phyloP scores from a whole-genome alignment of 37 sponge, comb jelly and placozoan genomes.

The Theonella swinhoei region DNA sequence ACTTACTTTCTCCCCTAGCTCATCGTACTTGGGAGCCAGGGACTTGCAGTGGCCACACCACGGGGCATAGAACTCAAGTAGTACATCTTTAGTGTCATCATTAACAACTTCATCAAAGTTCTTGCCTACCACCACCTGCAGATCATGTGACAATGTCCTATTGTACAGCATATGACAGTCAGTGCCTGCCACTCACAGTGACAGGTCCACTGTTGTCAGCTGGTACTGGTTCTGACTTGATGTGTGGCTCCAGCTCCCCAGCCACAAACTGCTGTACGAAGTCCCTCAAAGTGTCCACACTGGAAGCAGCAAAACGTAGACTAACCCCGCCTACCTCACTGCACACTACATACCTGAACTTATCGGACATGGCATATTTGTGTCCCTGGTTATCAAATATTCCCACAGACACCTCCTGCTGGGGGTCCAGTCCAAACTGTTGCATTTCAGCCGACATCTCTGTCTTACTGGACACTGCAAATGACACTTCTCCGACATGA shows the following conservation, averaged over 20 bases:
- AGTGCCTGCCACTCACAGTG: constrained; percentile 43
- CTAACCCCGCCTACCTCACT: no score
- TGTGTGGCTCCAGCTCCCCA: constrained; percentile 77
- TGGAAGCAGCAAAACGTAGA: neutral
- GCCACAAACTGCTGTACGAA: constrained; percentile 71
- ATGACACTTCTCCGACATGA: constrained; percentile 55
- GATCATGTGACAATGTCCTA: neutral
- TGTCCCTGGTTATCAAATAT: constrained; percentile 53
- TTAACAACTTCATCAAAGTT: constrained; percentile 91
- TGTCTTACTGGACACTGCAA: constrained; percentile 70
- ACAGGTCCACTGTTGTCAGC: constrained; percentile 84
- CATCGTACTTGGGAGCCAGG: constrained; percentile 91
- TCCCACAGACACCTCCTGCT: constrained; percentile 53
- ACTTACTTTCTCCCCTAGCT: constrained; percentile 83
- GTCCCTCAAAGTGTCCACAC: constrained; percentile 68
- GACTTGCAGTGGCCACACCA: constrained; percentile 97
- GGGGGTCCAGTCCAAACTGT: constrained; percentile 53
- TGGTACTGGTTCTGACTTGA: constrained; percentile 90
- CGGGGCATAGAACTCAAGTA: constrained; percentile 94
- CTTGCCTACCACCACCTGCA: constrained; percentile 84
- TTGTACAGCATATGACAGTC: neutral
- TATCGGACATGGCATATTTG: constrained; percentile 77
- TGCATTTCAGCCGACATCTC: constrained; percentile 50
- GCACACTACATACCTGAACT: constrained; percentile 60
- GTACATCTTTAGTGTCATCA: constrained; percentile 82